These are phyloP conservation scores for Aphidius ervi DNA, from an alignment of 1,140 invertebrate genomes.

Conservation along the genomic window DNA sequence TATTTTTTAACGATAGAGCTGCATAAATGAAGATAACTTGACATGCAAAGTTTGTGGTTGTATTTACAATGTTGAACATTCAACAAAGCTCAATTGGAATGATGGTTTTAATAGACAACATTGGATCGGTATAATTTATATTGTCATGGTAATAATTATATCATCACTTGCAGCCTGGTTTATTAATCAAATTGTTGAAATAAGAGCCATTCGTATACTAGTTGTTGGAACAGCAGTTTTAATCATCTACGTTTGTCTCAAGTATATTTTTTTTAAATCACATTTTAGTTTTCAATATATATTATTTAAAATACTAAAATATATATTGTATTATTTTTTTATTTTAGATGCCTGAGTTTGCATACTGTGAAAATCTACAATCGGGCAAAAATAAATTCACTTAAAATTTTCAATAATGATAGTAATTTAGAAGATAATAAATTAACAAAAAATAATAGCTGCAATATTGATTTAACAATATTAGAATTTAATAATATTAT, in stretches of 20 bases:
- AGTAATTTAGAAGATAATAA: conserved; percentile 34
- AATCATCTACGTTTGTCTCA: conserved; percentile 79
- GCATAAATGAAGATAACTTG: conserved; percentile 62
- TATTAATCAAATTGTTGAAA: conserved; percentile 72
- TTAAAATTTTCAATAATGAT: conserved; percentile 66
- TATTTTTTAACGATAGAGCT: conserved; percentile 53
- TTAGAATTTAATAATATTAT: conserved; percentile 26
- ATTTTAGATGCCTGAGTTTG: conserved; percentile 72
- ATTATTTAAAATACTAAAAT: background rate
- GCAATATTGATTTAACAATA: conserved; percentile 50
- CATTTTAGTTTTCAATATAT: conserved; percentile 14
- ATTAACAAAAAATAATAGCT: conserved; percentile 54
- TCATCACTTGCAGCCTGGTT: conserved; percentile 76
- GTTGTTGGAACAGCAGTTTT: conserved; percentile 76
- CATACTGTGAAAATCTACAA: conserved; percentile 84
- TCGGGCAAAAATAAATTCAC: conserved; percentile 79
- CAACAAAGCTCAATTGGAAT: conserved; percentile 72
- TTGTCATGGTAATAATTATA: conserved; percentile 67
- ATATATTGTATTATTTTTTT: conserved; percentile 19
- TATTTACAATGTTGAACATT: conserved; percentile 69
- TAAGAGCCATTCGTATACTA: conserved; percentile 72
- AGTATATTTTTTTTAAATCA: conserved; percentile 49
- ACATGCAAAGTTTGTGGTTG: conserved; percentile 78
- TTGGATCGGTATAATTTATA: conserved; percentile 70
- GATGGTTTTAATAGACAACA: conserved; percentile 74